Base-by-base conservation (phyloP, 2,888 invertebrate genomes). In the Drosophila fulvimacula region DNA sequence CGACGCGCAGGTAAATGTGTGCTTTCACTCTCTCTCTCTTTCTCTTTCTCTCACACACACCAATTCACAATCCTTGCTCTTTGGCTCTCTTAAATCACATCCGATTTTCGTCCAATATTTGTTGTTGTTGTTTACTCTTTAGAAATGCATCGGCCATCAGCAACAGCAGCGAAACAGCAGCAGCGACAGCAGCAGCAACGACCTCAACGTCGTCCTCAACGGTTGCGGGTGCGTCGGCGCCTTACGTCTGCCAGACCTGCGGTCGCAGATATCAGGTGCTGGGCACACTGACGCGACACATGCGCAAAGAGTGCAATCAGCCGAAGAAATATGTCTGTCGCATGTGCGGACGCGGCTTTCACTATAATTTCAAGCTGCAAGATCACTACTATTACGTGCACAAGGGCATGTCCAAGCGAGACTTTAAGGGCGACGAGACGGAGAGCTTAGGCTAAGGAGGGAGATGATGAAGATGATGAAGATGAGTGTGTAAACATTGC, bases 211-310 rank as follows among this genome's bases (percentile, higher is more conserved):
- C 61, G n/a, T n/a, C 60, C 15, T 42, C 62, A 21, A 30, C 30
- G 19, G 41, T 19, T 9, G 39, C 19, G 11, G 44, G 41, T 17
- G 53, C 68, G 11, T 24, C 69, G 24, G 80, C 84, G 36, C 82
- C 89, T 7, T 91, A 75, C 65, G 82, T 83, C 32, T 91, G 91
- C 72, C 67, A 75, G 56, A 90, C 85, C 34, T 91, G 91, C 65
- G 91, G 91, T 56, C 91, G 91, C 67, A 78, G 76, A 48, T 91
- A 91, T 81, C 90, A 91, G 73, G 88, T 90, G 48, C 67, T 81
- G 41, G 90, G 89, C 69, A 91, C 91, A 36, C 44, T 91, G 56
- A 91, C 88, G 76, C 96, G 96, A 53, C 96, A 96, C 92, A 80
- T 91, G 88, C 90, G 89, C 63, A 92, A 87, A 76, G 92, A 92